Base-by-base conservation (phyloP, 2,797 vertebrate species). In the Podargus strigoides region DNA sequence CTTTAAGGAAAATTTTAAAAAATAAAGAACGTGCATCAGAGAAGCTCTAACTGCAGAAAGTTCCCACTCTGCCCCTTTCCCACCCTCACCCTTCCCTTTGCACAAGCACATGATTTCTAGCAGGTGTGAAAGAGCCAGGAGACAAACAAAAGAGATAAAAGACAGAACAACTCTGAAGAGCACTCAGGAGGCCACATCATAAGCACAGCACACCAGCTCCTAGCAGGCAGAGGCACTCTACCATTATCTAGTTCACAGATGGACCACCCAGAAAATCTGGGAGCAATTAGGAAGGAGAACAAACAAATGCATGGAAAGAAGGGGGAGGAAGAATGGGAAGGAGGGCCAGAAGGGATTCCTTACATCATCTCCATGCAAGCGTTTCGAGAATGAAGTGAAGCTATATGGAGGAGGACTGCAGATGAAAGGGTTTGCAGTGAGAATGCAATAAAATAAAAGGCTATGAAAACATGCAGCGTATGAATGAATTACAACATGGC, bases 231-330 rank as follows among this genome's bases (percentile, higher is more conserved):
- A 95, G 94, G 93, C 96, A 84, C 50, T 94, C 94, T 75, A 89
- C 97, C 91, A 94, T 97, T 97, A 97, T 98, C 97, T 97, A 97
- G 89, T 95, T 96, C 91, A 95, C 97, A 98, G 96, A 97, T 96
- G 97, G 98, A 98, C 98, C 97, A 98, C 97, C 97, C 98, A 97
- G 97, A 96, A 96, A 97, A 98, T 89, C 97, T 97, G 97, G 95
- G 96, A 97, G 96, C 96, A 97, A 96, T 97, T 94, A 98, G 93
- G 74, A 96, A 85, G 69, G 93, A 96, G 95, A 93, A 92, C 94
- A 97, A 97, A 95, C 97, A 97, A 97, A 96, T 85, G 50, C 67
- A 58, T 80, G 73, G 69, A 87, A 70, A 77, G 89, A 60, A 75
- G 30, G 47, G 90, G 95, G 74, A 73, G 83, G 89, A 78, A 83